Evolutionary conservation across 2,113 vertebrate species (phyloP), one percentile per base, ranked within the genome.

Genomic region (Hippopotamus amphibius): DNA sequence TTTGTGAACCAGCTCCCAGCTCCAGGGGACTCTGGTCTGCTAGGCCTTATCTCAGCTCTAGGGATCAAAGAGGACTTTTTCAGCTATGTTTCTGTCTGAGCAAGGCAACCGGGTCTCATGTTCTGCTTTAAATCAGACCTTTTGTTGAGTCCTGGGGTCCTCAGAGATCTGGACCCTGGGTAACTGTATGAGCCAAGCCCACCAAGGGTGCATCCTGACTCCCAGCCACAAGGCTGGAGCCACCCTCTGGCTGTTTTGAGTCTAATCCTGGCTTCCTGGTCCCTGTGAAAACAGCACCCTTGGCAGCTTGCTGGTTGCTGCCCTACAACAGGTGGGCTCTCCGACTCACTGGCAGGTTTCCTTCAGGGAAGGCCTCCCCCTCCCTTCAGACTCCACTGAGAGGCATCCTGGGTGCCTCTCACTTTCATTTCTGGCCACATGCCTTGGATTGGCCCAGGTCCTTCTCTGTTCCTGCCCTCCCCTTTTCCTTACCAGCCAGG

Each of bases 21-120:
- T 79, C 66, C 89, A 76, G 90, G 71, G 96, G 66, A 95, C 93
- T 97, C 93, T 82, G 82, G 96, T 48, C 93, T 68, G 28, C 66
- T 26, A 72, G 66, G 55, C 46, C 77, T 95, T 87, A 95, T 81
- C 93, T 90, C 82, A 93, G 48, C 50, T 80, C 82, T 46, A 48
- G 79, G 37, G 69, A 66, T 94, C 76, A 90, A 92, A 96, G 87
- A 55, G 69, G 53, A 69, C 37, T 57, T 86, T 77, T 71, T 19
- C 50, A 63, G 79, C 26, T 48, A 13, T 0, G 4, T 57, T 83
- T 95, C 86, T 95, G 21, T 79, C 65, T 76, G 59, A 84, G 94
- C 6, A 57, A 89, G 46, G 46, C 26, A 17, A 80, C 15, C 0
- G 22, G 22, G 22, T 41, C 16, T 37, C 21, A 59, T 79, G 66